Base-by-base conservation (phyloP, 1,140 invertebrate genomes). In the Coboldia fuscipes region DNA sequence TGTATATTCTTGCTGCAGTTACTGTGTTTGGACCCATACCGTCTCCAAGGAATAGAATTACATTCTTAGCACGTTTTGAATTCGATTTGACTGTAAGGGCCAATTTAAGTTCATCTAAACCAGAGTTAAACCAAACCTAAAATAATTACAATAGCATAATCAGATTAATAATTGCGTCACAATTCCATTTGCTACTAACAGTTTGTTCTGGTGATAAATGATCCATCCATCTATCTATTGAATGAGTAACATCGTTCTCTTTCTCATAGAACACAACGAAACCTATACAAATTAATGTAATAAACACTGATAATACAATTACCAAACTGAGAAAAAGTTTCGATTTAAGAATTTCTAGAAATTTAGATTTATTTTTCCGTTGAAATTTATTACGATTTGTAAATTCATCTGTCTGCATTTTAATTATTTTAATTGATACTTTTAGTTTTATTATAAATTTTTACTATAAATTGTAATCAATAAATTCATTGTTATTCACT, bases 21-120 rank as follows among this genome's bases (percentile, higher is more conserved):
- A 88, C 65, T 0, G 88, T 92, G 21, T 82, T 74, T 0, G 83
- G 66, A 5, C 88, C 86, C 88, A 97, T 93, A 1, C 90, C 89
- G 48, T 94, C 88, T 0, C 88, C 90, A 9, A 94, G 59, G 46
- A 94, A 94, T 0, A 94, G 40, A 16, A 94, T 82, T 0, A 92
- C 74, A 54, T 94, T 94, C 52, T 78, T 86, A 0, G 89, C 89
- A 0, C 56, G 48, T 0, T 65, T 61, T 2, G 57, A 51, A 39
- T 76, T 77, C 44, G 56, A 59, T 48, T 65, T 57, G 6, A 66
- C 55, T 14, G 60, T 55, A 2, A 79, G 43, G 1, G 73, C 66
- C 28, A 66, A 62, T 33, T 69, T 47, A 0, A 82, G 45, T 37
- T 78, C 75, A 2, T 56, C 45, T 9, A 45, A 48, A 20, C 51